Percentiles rank a stretch among this genome's conserved stretches.
Conservation (phyloP, 2,797 vertebrate genomes). For the Danio jaintianensis region DNA sequence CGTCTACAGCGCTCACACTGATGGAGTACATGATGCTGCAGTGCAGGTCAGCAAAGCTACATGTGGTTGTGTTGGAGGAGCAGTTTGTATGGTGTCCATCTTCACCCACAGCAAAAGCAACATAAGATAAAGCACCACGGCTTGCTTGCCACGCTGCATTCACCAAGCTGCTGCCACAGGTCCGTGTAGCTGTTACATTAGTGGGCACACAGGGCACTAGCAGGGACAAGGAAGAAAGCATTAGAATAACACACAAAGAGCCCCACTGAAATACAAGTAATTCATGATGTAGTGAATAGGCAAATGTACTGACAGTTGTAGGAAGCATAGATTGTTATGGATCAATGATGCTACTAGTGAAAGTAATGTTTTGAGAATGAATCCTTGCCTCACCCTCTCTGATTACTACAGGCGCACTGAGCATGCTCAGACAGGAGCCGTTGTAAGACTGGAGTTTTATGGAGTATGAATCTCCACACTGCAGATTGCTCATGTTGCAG, state of each 20-base stretch:
- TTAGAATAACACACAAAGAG: not conserved
- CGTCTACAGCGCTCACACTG: constrained; percentile 67
- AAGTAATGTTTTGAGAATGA: not conserved
- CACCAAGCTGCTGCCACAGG: constrained; percentile 68
- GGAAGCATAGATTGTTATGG: too few relatives aligned
- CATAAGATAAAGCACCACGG: constrained; percentile 69
- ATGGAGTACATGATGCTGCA: constrained; percentile 77
- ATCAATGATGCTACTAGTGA: too few relatives aligned
- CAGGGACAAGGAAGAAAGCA: not conserved
- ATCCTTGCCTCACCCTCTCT: constrained; percentile 67
- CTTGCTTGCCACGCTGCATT: constrained; percentile 73
- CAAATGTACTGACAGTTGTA: too few relatives aligned
- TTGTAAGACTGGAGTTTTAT: constrained; percentile 72
- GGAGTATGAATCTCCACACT: constrained; percentile 74
- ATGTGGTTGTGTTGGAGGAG: constrained; percentile 69
- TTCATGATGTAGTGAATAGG: not conserved
- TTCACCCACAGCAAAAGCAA: constrained; percentile 55
- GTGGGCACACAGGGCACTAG: constrained; percentile 80
- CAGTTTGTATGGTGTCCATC: constrained; percentile 55
- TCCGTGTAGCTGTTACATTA: constrained; percentile 62
- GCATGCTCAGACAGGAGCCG: constrained; percentile 71
- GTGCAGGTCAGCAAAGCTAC: constrained; percentile 67
- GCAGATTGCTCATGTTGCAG: constrained; percentile 60
- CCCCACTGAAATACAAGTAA: not conserved
- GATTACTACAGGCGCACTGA: constrained; percentile 57